These are phyloP conservation scores for Gambusia holbrooki DNA, from an alignment of 2,113 vertebrate genomes.

Conservation along the genomic window DNA sequence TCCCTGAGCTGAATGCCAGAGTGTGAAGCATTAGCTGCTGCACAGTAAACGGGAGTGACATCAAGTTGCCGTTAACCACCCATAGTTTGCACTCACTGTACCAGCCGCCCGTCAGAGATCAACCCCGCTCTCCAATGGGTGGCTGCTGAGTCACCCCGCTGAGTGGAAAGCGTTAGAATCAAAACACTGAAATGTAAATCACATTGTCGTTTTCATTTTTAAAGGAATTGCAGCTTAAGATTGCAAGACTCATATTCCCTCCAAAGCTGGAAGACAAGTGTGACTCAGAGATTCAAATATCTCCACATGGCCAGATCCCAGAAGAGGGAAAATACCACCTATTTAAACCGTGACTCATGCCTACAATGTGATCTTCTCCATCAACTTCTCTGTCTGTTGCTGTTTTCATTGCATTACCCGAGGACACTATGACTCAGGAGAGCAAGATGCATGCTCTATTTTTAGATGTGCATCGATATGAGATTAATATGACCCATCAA, in stretches of 20 bases:
- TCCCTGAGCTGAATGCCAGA: constrained; percentile 16
- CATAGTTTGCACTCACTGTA: constrained; percentile 51
- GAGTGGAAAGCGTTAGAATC: constrained; percentile 32
- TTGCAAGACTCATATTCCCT: background rate
- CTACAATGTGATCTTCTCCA: constrained; percentile 31
- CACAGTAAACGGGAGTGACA: constrained; percentile 37
- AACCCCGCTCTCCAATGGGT: background rate
- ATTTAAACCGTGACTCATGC: constrained; percentile 49
- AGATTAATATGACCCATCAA: constrained; percentile 7
- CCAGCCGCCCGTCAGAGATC: constrained; percentile 22
- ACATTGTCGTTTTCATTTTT: constrained; percentile 24
- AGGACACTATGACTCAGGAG: constrained; percentile 47
- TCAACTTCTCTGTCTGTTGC: constrained; percentile 32
- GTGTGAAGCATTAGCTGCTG: constrained; percentile 31
- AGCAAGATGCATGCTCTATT: constrained; percentile 35
- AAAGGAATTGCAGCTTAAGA: constrained; percentile 21
- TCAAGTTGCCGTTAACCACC: constrained; percentile 53
- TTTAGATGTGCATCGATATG: constrained; percentile 27
- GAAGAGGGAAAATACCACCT: constrained; percentile 26
- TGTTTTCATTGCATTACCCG: constrained; percentile 32
- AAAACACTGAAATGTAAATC: constrained; percentile 58
- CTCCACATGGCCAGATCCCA: constrained; percentile 47
- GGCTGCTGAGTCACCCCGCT: constrained; percentile 19
- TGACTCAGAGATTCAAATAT: constrained; percentile 40
- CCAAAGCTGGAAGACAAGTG: constrained; percentile 32